These are phyloP conservation scores for Cryptoleucopteryx plumbea DNA, from an alignment of 2,113 vertebrate species.

Conservation along the genomic window DNA sequence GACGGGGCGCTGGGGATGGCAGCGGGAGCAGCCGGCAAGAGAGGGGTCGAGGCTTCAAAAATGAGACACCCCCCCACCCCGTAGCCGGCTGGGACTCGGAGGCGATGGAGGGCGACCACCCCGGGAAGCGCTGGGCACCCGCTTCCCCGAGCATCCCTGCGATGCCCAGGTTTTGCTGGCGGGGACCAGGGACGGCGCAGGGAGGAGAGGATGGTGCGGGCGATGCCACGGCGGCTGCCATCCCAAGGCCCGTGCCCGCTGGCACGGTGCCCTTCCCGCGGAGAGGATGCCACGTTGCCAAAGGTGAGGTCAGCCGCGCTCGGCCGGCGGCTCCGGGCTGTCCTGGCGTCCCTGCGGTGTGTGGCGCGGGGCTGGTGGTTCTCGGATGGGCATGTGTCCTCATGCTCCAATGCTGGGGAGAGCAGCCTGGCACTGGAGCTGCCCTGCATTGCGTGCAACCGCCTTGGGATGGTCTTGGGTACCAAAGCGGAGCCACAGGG, in stretches of 20 bases:
- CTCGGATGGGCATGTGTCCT: accelerated
- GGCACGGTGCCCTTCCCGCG: not conserved
- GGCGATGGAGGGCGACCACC: not conserved
- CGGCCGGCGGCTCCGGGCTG: not conserved
- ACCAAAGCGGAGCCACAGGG: not conserved
- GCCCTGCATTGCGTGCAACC: not conserved
- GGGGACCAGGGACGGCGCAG: not conserved
- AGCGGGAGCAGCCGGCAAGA: not conserved
- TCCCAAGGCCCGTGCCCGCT: not conserved
- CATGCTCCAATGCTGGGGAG: accelerated
- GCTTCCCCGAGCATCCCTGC: not conserved
- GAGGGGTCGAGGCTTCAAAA: not conserved
- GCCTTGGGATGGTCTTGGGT: not conserved
- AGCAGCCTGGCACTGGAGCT: not conserved
- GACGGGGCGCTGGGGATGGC: not conserved
- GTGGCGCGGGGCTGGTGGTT: not conserved
- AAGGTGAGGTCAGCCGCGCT: constrained; percentile 51
- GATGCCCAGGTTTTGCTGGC: not conserved
- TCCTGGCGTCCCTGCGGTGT: not conserved
- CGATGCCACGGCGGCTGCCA: not conserved
- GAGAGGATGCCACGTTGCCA: not conserved
- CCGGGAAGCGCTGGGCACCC: not conserved
- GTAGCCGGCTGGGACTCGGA: not conserved
- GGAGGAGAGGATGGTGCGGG: not conserved
- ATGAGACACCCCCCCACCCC: not conserved